phyloP scores from a whole-genome alignment of 2,888 invertebrate genomes.

The Tetragonisca angustula region DNA sequence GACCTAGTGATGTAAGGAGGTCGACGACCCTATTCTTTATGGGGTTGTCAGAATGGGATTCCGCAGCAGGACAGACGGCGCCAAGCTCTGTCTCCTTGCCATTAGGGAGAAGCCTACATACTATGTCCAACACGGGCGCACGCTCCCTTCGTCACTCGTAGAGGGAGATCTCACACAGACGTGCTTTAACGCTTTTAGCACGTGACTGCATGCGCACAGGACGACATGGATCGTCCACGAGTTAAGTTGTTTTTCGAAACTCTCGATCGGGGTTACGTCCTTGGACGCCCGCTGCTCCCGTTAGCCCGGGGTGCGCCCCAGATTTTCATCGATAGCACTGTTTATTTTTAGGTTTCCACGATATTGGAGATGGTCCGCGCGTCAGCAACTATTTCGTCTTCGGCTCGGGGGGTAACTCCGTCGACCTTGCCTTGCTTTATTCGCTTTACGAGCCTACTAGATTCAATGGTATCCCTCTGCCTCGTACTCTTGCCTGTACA shows the following conservation, averaged over 20 bases:
- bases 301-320: slow-evolving; percentile 61
- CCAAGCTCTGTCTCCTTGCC: slow-evolving; percentile 68
- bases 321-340: slow-evolving; percentile 66
- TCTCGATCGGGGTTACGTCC: slow-evolving; percentile 63
- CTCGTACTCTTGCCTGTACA: not conserved
- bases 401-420: not conserved
- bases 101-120: slow-evolving; percentile 63
- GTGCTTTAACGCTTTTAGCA: slow-evolving; percentile 7
- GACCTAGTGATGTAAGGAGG: slow-evolving; percentile 48
- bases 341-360: slow-evolving; percentile 67
- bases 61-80: slow-evolving; percentile 68
- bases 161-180: not conserved
- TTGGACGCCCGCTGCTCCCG: slow-evolving; percentile 55
- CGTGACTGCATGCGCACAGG: slow-evolving; percentile 36
- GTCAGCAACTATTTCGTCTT: slow-evolving; percentile 42
- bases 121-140: slow-evolving; percentile 24
- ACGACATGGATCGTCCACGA: slow-evolving; percentile 39
- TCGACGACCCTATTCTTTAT: slow-evolving; percentile 66
- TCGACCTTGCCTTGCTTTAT: slow-evolving; percentile 2
- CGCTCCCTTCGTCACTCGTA: not conserved
- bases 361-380: slow-evolving; percentile 52
- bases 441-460: slow-evolving; percentile 14
- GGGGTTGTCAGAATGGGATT: slow-evolving; percentile 64
- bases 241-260: slow-evolving; percentile 64
- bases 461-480: not conserved